phyloP scores from a whole-genome alignment of 2,888 invertebrate genomes.

The Drosophila diplacantha region DNA sequence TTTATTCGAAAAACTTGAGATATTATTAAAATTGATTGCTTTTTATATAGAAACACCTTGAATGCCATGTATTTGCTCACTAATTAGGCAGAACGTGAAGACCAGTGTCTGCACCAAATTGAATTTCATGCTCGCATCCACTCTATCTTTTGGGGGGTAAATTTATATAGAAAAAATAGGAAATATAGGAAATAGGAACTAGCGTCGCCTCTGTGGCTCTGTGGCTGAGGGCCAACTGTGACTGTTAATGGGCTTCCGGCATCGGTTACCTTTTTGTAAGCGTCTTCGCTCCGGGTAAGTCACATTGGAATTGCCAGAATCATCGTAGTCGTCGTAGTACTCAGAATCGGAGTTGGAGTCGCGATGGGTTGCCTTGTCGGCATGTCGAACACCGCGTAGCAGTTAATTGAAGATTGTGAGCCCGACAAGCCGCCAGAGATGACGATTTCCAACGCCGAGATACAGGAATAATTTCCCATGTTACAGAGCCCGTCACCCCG shows the following conservation, averaged over 20 bases:
- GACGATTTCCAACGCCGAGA: conserved; percentile 20
- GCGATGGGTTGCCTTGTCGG: conserved; percentile 53
- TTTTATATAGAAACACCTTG: conserved; percentile 48
- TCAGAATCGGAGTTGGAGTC: background rate
- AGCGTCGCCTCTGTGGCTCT: conserved; percentile 15
- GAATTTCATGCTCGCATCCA: conserved; percentile 41
- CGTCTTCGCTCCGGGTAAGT: conserved; percentile 13
- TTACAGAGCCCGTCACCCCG: conserved; percentile 1
- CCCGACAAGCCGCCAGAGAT: conserved; percentile 33
- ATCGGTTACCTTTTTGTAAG: conserved; percentile 59
- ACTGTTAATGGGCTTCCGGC: conserved; percentile 52
- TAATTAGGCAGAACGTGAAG: conserved; percentile 48
- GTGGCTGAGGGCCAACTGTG: conserved; percentile 31
- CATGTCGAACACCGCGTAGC: conserved; percentile 52
- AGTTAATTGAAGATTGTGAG: conserved; percentile 66
- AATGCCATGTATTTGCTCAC: conserved; percentile 60
- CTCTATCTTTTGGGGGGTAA: background rate
- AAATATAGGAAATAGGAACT: background rate
- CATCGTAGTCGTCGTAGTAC: background rate
- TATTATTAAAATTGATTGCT: background rate
- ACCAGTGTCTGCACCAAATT: conserved; percentile 44
- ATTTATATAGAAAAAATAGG: background rate
- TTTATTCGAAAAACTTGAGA: background rate
- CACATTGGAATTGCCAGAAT: conserved; percentile 41
- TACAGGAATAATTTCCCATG: conserved; percentile 24